phyloP scores from a whole-genome alignment of 2,888 invertebrate genomes.

The Alentia gelatinosa region DNA sequence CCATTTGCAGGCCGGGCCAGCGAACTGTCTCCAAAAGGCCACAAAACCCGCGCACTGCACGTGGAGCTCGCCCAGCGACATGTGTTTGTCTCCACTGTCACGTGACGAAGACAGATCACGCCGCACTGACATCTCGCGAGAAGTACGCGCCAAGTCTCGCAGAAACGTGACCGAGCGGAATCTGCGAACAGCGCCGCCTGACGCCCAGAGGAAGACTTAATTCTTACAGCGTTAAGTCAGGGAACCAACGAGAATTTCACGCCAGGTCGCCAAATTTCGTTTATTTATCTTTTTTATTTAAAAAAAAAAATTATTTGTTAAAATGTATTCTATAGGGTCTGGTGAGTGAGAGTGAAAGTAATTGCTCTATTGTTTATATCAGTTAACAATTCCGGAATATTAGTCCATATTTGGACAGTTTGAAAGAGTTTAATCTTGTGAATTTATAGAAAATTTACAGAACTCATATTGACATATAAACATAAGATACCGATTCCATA shows the following conservation, averaged over 20 bases:
- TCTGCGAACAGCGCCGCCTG: neutral
- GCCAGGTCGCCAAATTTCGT: neutral
- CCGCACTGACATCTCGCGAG: conserved; percentile 31
- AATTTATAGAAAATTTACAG: too few relatives aligned
- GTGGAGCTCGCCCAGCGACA: neutral
- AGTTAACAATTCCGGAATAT: too few relatives aligned
- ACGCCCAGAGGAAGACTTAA: conserved; percentile 7
- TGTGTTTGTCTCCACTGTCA: conserved; percentile 46
- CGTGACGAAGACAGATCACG: conserved; percentile 53
- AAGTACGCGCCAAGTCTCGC: conserved; percentile 32
- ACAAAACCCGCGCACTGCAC: neutral
- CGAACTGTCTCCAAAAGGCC: neutral
- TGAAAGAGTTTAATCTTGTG: too few relatives aligned
- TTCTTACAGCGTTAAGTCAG: neutral
- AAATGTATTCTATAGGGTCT: too few relatives aligned
- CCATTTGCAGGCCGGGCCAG: too few relatives aligned
- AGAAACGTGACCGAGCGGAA: neutral
- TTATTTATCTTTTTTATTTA: neutral
- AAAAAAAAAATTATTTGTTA: too few relatives aligned
- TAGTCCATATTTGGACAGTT: too few relatives aligned
- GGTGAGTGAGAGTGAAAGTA: too few relatives aligned
- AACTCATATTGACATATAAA: too few relatives aligned
- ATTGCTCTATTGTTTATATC: too few relatives aligned
- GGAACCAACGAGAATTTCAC: neutral
- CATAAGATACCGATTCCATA: too few relatives aligned